phyloP scores from a whole-genome alignment of 2,113 vertebrate species.

The Rallus limicola region DNA sequence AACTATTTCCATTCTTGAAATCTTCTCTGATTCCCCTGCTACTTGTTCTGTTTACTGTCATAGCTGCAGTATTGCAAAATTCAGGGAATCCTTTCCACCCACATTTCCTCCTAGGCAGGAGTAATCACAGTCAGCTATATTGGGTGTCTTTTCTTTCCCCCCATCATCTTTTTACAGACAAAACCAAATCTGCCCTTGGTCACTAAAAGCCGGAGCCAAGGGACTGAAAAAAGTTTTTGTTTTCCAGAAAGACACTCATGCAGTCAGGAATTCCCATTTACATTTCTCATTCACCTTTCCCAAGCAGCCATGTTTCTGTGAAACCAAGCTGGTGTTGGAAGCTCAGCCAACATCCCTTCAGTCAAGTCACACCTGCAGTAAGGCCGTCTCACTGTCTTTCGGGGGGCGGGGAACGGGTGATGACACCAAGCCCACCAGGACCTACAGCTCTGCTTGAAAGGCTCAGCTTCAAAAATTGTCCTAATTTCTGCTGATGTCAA shows the following conservation, averaged over 20 bases:
- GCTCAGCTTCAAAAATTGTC: not conserved
- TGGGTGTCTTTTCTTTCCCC: not conserved
- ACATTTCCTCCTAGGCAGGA: not conserved
- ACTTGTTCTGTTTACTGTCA: not conserved
- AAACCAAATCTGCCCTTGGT: not conserved
- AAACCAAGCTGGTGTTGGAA: not conserved
- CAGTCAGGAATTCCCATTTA: not conserved
- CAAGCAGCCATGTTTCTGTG: not conserved
- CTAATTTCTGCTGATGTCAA: not conserved
- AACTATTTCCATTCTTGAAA: not conserved
- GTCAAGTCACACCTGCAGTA: not conserved
- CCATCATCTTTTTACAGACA: not conserved
- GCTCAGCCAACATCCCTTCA: not conserved
- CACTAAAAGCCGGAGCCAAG: not conserved
- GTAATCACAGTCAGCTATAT: not conserved
- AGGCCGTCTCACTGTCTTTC: accelerated
- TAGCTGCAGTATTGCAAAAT: not conserved
- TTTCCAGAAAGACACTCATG: not conserved
- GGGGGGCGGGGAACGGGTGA: no score
- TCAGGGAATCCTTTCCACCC: conserved; percentile 18
- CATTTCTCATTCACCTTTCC: not conserved
- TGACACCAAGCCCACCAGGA: not conserved
- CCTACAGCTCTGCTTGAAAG: not conserved
- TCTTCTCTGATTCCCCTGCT: not conserved
- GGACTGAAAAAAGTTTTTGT: not conserved